Evolutionary conservation across 2,113 vertebrate species (phyloP).

Genomic region (Archocentrus centrarchus): DNA sequence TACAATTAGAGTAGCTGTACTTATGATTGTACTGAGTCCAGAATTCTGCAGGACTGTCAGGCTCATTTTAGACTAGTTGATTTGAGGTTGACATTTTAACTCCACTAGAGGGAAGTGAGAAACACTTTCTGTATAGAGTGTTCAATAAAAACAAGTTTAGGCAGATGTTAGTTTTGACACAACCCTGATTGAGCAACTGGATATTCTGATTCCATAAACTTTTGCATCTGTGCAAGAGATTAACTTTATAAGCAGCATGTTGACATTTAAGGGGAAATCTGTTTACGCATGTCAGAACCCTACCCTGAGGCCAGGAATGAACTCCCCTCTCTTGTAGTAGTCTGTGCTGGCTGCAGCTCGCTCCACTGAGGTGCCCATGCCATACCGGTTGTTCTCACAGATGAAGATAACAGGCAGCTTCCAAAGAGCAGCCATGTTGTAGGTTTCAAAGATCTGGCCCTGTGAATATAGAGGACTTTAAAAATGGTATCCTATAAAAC

Average conservation of each 20-base stretch:
- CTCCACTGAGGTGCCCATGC: slow-evolving; percentile 92
- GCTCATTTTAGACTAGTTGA: no score
- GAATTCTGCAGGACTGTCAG: no score
- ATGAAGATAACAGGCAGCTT: slow-evolving; percentile 93
- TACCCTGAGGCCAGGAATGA: slow-evolving; percentile 91
- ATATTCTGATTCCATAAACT: no score
- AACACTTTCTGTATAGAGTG: no score
- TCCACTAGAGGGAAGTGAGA: no score
- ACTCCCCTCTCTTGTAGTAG: slow-evolving; percentile 91
- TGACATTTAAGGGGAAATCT: not conserved
- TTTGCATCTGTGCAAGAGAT: not conserved
- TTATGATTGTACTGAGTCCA: no score
- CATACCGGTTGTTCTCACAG: slow-evolving; percentile 95
- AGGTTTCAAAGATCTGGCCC: slow-evolving; percentile 95
- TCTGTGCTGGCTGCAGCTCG: slow-evolving; percentile 91
- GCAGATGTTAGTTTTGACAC: no score
- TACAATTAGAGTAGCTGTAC: no score
- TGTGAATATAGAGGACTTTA: slow-evolving; percentile 50
- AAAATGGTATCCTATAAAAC: not conserved
- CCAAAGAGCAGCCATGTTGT: slow-evolving; percentile 96
- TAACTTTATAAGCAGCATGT: not conserved
- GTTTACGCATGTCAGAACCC: not conserved
- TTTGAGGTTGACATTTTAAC: no score
- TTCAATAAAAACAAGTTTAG: no score
- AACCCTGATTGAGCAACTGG: no score